Evolutionary conservation across 2,888 invertebrate species (phyloP).

Genomic region (Amphipyra tragopoginis): DNA sequence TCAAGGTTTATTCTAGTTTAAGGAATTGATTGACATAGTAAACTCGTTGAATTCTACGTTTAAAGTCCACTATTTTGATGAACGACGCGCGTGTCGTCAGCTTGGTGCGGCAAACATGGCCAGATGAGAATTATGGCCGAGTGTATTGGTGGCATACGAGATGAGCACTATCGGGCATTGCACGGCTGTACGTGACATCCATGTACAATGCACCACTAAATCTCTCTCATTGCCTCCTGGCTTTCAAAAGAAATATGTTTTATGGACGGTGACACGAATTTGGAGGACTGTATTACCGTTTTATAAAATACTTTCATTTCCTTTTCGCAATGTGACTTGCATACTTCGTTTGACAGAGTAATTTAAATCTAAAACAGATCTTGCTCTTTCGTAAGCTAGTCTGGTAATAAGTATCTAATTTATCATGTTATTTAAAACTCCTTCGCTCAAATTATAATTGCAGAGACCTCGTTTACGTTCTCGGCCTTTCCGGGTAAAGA

Average conservation of each 20-base stretch:
- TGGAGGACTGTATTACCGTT: constrained; percentile 50
- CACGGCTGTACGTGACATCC: constrained; percentile 76
- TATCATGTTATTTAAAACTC: constrained; percentile 19
- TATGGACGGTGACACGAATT: constrained; percentile 64
- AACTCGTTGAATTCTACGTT: constrained; percentile 42
- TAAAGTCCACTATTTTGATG: constrained; percentile 66
- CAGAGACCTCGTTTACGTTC: constrained; percentile 32
- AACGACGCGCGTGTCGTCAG: constrained; percentile 65
- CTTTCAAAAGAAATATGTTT: constrained; percentile 67
- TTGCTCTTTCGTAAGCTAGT: constrained; percentile 11
- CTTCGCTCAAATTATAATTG: constrained; percentile 28
- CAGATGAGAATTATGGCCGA: constrained; percentile 76
- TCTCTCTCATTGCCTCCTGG: constrained; percentile 63
- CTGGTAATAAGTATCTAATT: constrained; percentile 3
- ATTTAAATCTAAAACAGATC: constrained; percentile 19
- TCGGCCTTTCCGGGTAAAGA: constrained; percentile 14
- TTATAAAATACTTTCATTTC: constrained; percentile 41
- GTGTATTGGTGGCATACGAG: constrained; percentile 78
- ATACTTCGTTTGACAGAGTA: constrained; percentile 11
- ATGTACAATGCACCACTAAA: constrained; percentile 72
- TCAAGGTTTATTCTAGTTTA: constrained; percentile 32
- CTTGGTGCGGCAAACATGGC: constrained; percentile 71
- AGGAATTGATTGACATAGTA: constrained; percentile 28
- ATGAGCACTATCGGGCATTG: constrained; percentile 78
- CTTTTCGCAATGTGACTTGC: constrained; percentile 30